Conservation (phyloP, 2,797 vertebrate genomes). For the Dipus sagitta region DNA sequence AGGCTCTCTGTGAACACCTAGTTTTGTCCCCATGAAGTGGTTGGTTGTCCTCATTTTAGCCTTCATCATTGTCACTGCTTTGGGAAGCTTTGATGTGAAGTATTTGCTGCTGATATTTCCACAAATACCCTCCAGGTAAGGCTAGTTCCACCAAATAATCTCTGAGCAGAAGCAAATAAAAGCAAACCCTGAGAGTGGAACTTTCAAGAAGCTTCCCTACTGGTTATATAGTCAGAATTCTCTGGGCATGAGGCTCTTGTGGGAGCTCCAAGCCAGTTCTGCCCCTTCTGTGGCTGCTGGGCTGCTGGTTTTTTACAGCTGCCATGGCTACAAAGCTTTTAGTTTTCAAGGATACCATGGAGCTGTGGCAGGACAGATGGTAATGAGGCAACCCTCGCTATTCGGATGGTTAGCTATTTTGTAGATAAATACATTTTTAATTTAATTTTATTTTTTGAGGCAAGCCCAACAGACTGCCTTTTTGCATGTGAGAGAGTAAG, state of each 20-base stretch:
- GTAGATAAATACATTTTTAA: background rate
- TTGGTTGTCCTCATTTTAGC: background rate
- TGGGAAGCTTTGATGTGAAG: conserved; percentile 12
- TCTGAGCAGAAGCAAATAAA: background rate
- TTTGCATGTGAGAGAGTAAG: too few relatives aligned
- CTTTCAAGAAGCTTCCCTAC: background rate
- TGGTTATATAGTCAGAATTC: background rate
- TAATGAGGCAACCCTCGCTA: background rate
- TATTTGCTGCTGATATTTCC: conserved; percentile 29
- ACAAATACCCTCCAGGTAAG: background rate
- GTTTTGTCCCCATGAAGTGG: background rate
- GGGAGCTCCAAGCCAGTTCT: background rate
- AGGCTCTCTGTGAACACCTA: background rate
- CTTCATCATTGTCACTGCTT: conserved; percentile 10
- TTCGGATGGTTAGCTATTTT: background rate
- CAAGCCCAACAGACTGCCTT: too few relatives aligned
- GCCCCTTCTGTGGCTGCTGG: background rate
- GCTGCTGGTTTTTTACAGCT: background rate
- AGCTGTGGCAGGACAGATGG: background rate
- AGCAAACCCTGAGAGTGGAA: background rate
- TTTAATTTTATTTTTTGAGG: too few relatives aligned
- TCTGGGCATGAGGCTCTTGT: background rate
- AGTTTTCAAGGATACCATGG: background rate
- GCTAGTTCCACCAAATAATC: background rate
- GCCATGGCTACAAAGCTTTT: background rate